Evolutionary conservation across 2,888 invertebrate species (phyloP).

Genomic region (Lottia scabra): DNA sequence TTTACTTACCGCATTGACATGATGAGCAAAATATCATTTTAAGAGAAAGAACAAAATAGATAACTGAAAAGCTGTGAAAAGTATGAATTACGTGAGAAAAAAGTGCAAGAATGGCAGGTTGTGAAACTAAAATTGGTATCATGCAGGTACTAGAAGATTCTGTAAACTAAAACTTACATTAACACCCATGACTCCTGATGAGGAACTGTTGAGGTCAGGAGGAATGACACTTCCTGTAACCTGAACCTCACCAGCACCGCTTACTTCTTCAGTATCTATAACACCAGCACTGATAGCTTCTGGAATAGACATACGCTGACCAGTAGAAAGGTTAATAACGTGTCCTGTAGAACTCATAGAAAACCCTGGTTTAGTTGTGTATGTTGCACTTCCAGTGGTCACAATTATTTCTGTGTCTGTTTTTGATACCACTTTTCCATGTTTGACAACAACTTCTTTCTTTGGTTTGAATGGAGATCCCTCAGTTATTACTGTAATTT

Average conservation of each 20-base stretch:
- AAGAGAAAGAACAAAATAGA: no score
- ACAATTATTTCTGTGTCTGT: slow-evolving; percentile 51
- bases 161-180: neutral
- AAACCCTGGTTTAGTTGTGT: slow-evolving; percentile 53
- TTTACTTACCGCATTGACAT: no score
- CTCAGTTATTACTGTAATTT: slow-evolving; percentile 22
- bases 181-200: slow-evolving; percentile 3
- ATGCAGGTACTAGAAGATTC: neutral
- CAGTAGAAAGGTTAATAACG: slow-evolving; percentile 86
- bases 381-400: slow-evolving; percentile 43
- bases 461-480: slow-evolving; percentile 52
- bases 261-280: slow-evolving; percentile 76
- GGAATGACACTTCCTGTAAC: slow-evolving; percentile 11
- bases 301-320: slow-evolving; percentile 80
- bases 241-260: slow-evolving; percentile 27
- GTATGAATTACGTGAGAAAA: no score
- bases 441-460: slow-evolving; percentile 34
- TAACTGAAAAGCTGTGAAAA: no score
- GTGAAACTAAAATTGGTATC: no score
- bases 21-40: no score
- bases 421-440: slow-evolving; percentile 46
- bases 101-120: no score
- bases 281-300: slow-evolving; percentile 84
- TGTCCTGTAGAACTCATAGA: slow-evolving; percentile 74
- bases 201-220: slow-evolving; percentile 6